A percentile compares a stretch with the other conserved stretches of the same genome.
Evolutionary conservation across 2,888 invertebrate species (phyloP).

Genomic region (Adelphocoris suturalis): DNA sequence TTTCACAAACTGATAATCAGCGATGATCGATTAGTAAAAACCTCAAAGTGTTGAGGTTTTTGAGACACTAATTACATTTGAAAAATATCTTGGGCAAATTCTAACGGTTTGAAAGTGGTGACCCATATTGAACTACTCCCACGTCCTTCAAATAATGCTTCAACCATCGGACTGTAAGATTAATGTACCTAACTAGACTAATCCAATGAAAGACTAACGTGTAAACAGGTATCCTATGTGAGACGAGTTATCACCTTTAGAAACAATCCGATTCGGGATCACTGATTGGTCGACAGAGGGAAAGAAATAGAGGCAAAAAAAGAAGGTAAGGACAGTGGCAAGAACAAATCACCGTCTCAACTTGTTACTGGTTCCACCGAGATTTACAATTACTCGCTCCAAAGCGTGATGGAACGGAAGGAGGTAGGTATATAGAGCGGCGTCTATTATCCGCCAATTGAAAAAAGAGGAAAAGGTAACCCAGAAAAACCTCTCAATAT

Average conservation of each 20-base stretch:
- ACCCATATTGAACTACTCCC: no score
- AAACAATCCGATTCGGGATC: slow-evolving; percentile 10
- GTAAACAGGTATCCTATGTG: background rate
- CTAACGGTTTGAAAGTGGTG: no score
- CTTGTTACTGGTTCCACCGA: slow-evolving; percentile 16
- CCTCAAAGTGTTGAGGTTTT: no score
- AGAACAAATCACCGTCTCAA: slow-evolving; percentile 60
- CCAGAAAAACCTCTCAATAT: slow-evolving; percentile 56
- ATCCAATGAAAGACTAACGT: no score
- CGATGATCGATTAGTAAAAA: no score
- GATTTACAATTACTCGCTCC: slow-evolving; percentile 45
- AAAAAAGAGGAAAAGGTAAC: slow-evolving; percentile 29
- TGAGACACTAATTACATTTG: no score
- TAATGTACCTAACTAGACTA: no score
- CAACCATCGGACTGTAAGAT: no score
- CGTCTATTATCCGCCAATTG: background rate
- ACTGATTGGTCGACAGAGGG: slow-evolving; percentile 32
- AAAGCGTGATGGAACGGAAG: background rate
- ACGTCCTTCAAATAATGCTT: no score
- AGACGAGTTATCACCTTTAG: slow-evolving; percentile 19
- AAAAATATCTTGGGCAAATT: no score
- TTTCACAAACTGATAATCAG: no score
- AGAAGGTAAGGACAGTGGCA: background rate
- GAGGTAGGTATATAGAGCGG: background rate
- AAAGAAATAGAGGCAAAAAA: slow-evolving; percentile 36